Conservation (phyloP, 2,113 vertebrate species). For the Daboia siamensis region DNA sequence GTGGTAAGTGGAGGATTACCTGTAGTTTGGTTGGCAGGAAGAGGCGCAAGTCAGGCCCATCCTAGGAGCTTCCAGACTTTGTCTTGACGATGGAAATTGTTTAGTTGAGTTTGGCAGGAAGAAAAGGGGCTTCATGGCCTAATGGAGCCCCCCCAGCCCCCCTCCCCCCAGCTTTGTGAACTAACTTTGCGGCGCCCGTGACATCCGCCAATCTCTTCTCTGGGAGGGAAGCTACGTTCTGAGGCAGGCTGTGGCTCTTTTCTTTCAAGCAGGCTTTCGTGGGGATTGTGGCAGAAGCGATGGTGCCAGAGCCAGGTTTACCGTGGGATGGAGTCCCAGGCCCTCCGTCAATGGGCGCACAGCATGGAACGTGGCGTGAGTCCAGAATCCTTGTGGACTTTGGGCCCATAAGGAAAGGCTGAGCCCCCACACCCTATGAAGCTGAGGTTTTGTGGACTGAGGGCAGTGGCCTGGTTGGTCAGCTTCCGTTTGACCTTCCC, state of each 20-base stretch:
- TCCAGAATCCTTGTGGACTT: not conserved
- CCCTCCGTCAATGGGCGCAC: slow-evolving; percentile 69
- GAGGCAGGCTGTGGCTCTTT: slow-evolving; percentile 13
- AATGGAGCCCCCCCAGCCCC: not conserved
- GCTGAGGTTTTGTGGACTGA: not conserved
- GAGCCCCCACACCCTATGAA: not conserved
- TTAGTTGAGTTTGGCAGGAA: not conserved
- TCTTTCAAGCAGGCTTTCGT: slow-evolving; percentile 68
- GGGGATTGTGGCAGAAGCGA: slow-evolving; percentile 75
- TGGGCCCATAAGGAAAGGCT: not conserved
- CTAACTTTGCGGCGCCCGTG: no score
- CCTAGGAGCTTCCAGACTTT: not conserved
- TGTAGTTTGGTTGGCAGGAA: not conserved
- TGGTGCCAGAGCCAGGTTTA: slow-evolving; percentile 41
- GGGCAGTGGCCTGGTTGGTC: not conserved
- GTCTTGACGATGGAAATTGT: not conserved
- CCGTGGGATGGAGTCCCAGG: slow-evolving; percentile 59
- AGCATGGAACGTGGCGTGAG: slow-evolving; percentile 75
- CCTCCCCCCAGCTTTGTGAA: not conserved
- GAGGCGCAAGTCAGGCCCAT: not conserved
- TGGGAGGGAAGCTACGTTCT: not conserved
- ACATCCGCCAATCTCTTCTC: rapidly evolving
- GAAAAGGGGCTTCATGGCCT: not conserved
- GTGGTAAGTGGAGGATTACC: rapidly evolving
- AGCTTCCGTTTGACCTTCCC: not conserved